These are phyloP conservation scores for Brotula barbata DNA, from an alignment of 2,797 vertebrate genomes.

Conservation along the genomic window DNA sequence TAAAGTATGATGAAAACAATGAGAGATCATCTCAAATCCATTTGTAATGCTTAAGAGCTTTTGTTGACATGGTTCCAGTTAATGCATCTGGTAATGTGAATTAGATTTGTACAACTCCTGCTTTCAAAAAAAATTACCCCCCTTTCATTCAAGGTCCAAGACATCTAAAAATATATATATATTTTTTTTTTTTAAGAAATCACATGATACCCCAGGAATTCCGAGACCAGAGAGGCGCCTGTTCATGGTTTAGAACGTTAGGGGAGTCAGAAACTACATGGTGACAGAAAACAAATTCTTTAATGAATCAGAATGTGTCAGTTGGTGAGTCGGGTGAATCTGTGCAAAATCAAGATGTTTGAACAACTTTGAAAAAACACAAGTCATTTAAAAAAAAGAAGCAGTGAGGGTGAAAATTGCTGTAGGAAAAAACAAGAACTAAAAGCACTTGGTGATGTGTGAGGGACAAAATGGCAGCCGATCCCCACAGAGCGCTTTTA, in stretches of 20 bases:
- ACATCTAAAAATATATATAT: too few relatives aligned
- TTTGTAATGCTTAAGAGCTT: too few relatives aligned
- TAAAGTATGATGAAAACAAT: not conserved
- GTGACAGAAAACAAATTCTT: not conserved
- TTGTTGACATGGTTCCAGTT: too few relatives aligned
- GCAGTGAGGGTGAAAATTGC: not conserved
- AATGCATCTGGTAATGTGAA: too few relatives aligned
- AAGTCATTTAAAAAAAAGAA: too few relatives aligned
- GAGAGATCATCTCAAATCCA: too few relatives aligned
- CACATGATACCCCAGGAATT: conserved; percentile 7
- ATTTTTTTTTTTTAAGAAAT: not conserved
- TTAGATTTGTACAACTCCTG: too few relatives aligned
- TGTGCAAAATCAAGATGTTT: not conserved
- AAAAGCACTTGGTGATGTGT: not conserved
- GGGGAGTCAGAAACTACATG: not conserved
- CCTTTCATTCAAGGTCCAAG: too few relatives aligned
- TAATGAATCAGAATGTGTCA: too few relatives aligned
- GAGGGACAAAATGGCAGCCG: conserved; percentile 38
- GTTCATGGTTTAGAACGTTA: not conserved
- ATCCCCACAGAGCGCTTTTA: conserved; percentile 32
- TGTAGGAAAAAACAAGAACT: not conserved
- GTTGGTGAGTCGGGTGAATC: too few relatives aligned
- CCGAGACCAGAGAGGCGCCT: not conserved
- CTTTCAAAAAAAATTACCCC: too few relatives aligned
- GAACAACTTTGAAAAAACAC: too few relatives aligned